A percentile compares a stretch with the other conserved stretches of the same genome.
phyloP scores from a whole-genome alignment of 2,113 vertebrate genomes.

The Melanocharis versteri region DNA sequence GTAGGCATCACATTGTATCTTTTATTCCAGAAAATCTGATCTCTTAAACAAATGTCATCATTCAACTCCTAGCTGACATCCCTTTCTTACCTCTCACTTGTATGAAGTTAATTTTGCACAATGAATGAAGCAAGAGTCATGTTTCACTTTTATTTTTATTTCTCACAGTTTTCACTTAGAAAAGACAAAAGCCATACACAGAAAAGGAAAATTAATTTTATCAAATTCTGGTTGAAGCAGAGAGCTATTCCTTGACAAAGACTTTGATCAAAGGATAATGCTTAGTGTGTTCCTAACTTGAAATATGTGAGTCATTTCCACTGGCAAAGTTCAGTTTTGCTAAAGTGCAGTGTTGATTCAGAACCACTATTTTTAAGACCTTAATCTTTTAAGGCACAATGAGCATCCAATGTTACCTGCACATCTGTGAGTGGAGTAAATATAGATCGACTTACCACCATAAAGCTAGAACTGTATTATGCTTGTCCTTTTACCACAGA shows the following conservation, averaged over 20 bases:
- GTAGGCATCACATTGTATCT: not conserved
- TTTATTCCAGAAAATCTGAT: not conserved
- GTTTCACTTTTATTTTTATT: not conserved
- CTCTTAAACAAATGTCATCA: not conserved
- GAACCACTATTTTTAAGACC: not conserved
- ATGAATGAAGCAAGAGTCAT: not conserved
- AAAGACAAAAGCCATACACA: not conserved
- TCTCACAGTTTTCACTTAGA: not conserved
- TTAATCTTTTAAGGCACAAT: not conserved
- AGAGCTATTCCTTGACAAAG: not conserved
- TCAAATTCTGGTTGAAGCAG: not conserved
- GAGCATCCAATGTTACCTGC: not conserved
- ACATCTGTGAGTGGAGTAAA: constrained; percentile 4
- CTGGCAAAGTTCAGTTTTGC: not conserved
- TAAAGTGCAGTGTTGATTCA: not conserved
- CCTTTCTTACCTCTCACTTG: not conserved
- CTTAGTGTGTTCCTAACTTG: not conserved
- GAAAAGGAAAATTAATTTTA: not conserved
- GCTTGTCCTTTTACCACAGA: constrained; percentile 3
- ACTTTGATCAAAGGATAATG: not conserved
- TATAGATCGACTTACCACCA: not conserved
- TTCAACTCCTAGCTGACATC: not conserved
- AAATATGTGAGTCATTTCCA: not conserved
- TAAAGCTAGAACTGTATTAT: not conserved
- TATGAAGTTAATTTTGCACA: not conserved